Percentiles rank a stretch among this genome's conserved stretches.
Conservation (phyloP, 2,797 vertebrate genomes). For the Antrozous pallidus region DNA sequence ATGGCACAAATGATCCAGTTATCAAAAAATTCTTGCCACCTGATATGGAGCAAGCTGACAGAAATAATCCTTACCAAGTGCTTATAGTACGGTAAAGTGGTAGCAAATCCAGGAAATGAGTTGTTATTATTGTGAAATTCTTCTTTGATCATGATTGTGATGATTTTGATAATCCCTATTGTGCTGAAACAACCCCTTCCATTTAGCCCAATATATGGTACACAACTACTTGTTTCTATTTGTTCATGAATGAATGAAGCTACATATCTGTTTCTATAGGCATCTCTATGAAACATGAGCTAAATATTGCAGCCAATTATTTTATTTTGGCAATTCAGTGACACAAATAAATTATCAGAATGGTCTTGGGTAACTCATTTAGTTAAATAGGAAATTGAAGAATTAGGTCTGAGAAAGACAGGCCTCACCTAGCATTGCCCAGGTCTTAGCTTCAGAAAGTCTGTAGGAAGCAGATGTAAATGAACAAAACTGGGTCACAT, state of each 20-base stretch:
- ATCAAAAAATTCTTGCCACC: conserved; percentile 1
- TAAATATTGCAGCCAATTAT: neutral
- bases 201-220: neutral
- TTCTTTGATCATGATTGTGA: neutral
- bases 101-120: neutral
- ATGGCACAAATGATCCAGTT: neutral
- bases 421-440: neutral
- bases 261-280: neutral
- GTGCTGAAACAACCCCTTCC: neutral
- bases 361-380: neutral
- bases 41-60: neutral
- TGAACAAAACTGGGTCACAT: neutral
- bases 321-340: neutral
- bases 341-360: neutral
- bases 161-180: neutral
- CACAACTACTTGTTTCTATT: neutral
- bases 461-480: neutral
- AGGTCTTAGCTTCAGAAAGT: neutral
- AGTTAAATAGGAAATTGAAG: neutral
- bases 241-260: neutral
- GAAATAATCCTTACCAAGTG: neutral
- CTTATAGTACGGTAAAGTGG: neutral
- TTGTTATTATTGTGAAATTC: neutral
- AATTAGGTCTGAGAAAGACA: neutral
- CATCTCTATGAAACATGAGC: neutral